Conservation (phyloP, 2,797 vertebrate genomes). For the Gymnoscopelus microlampas region DNA sequence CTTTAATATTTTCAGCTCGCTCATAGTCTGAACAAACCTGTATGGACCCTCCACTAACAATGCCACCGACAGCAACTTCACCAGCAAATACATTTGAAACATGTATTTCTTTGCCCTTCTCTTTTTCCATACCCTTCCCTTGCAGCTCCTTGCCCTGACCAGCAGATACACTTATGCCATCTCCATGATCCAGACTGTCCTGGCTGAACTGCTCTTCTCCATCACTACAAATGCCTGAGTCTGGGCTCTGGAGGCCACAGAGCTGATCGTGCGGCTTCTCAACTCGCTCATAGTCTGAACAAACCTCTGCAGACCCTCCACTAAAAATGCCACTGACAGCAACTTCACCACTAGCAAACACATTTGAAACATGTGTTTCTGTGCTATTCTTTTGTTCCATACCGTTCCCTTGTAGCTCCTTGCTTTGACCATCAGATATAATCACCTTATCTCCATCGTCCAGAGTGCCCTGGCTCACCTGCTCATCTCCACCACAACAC, state of each 20-base stretch:
- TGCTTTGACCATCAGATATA: background rate
- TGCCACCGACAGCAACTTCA: background rate
- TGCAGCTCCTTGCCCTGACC: background rate
- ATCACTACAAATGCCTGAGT: conserved; percentile 48
- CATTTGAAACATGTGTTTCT: conserved; percentile 6
- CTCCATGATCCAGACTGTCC: conserved; percentile 37
- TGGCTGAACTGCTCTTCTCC: conserved; percentile 57
- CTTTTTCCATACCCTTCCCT: background rate
- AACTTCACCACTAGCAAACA: conserved; percentile 16
- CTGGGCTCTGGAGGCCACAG: conserved; percentile 43
- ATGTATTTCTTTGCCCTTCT: background rate
- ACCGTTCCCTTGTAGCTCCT: background rate
- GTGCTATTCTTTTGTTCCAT: background rate
- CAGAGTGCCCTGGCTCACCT: conserved; percentile 53
- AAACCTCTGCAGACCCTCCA: conserved; percentile 52
- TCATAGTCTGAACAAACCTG: conserved; percentile 59
- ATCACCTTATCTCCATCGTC: conserved; percentile 27
- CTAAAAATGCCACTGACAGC: background rate
- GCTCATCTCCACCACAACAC: conserved; percentile 39
- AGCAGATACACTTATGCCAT: conserved; percentile 8
- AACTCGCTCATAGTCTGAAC: conserved; percentile 52
- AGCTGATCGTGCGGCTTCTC: background rate
- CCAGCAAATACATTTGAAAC: conserved; percentile 32
- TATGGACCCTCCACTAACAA: conserved; percentile 40
- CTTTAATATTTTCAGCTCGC: conserved; percentile 13